Base-by-base conservation (phyloP, 2,797 vertebrate genomes). In the Salmo trutta region DNA sequence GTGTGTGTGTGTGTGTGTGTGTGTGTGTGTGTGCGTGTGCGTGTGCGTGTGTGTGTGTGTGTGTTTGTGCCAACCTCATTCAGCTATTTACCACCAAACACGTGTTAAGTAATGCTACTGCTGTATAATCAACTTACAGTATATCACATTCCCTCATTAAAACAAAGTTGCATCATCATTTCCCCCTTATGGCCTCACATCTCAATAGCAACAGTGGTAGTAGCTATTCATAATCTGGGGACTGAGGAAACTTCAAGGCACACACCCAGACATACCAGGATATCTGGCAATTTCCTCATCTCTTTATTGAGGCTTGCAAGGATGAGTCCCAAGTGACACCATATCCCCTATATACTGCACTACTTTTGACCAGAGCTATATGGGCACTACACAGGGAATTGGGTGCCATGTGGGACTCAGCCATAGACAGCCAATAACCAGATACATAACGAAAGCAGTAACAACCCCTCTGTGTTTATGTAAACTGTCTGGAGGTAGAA, bases 401-500 rank as follows among this genome's bases (percentile, higher is more conserved):
- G 19, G 6, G n/a, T 62, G 56, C n/a, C n/a, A 62, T 62, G 7
- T 7, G 16, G 56, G 56, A 62, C n/a, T 10, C 56, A n/a, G 21
- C 56, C 19, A 62, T 62, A 62, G 6, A 3, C 27, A 70, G 73
- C 64, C 73, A 84, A 83, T 81, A 83, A 80, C 75, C 70, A 79
- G 62, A 41, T 75, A 83, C 72, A 73, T 77, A 75, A 77, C 73
- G 74, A 66, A 75, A 62, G 66, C 21, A 69, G 29, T 65, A 72
- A 73, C 79, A 27, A 56, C 75, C 72, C 76, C 66, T 84, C 75
- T 68, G 76, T 83, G 81, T 75, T 84, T 84, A 84, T 79, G 80
- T 81, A 75, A 78, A 85, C 75, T 79, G 70, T 84, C 88, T 79
- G 88, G 77, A 82, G 86, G 77, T 83, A 73, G 68, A 78, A 81